Evolutionary conservation across 1,140 invertebrate species (phyloP).

Genomic region (Leguminivora glycinivorella): DNA sequence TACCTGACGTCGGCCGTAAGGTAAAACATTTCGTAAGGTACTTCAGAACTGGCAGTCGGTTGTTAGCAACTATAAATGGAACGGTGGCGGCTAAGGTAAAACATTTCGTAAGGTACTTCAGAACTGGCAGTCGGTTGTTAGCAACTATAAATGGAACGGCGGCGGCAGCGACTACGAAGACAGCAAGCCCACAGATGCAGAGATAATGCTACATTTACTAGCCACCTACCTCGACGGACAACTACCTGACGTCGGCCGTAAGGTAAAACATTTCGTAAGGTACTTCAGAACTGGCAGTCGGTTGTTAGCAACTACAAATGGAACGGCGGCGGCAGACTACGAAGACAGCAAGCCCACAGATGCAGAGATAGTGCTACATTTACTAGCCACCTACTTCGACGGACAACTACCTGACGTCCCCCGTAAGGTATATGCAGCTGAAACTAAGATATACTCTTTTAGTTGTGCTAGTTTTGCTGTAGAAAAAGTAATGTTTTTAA

Average conservation of each 20-base stretch:
- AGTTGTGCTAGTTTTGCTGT: too few relatives aligned
- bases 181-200: slow-evolving; percentile 86
- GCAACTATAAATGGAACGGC: slow-evolving; percentile 88
- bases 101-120: not conserved
- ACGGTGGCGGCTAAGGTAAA: slow-evolving; percentile 58
- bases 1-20: slow-evolving; percentile 73
- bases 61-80: slow-evolving; percentile 82
- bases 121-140: slow-evolving; percentile 86
- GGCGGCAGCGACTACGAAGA: slow-evolving; percentile 86
- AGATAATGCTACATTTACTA: slow-evolving; percentile 87
- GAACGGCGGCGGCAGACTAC: slow-evolving; percentile 87
- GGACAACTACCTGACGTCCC: slow-evolving; percentile 80
- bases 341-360: slow-evolving; percentile 87
- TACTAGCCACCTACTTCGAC: slow-evolving; percentile 89
- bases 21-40: not conserved
- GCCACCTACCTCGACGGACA: slow-evolving; percentile 88
- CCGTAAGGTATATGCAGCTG: not conserved
- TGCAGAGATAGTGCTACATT: slow-evolving; percentile 87
- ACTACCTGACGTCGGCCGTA: slow-evolving; percentile 75
- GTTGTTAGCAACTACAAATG: slow-evolving; percentile 81
- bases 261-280: not conserved
- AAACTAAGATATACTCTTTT: too few relatives aligned
- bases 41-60: slow-evolving; percentile 82
- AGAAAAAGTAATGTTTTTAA: too few relatives aligned
- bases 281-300: slow-evolving; percentile 81